Evolutionary conservation across 1,140 invertebrate genomes (phyloP).

Genomic region (Archegozetes longisetosus): DNA sequence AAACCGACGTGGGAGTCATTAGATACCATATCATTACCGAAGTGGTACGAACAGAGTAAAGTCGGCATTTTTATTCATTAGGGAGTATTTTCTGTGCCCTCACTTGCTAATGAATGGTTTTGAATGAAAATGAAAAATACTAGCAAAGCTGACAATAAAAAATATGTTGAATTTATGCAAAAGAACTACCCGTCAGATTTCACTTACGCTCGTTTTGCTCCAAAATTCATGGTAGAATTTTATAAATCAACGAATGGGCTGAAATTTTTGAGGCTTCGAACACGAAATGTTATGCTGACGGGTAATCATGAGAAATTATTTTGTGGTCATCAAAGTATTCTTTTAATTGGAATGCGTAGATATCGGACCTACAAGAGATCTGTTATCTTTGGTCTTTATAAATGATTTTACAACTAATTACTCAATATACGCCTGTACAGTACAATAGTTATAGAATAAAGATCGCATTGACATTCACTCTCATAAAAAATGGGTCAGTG

Average conservation of each 20-base stretch:
- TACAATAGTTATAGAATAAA: too few relatives aligned
- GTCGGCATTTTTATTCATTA: slow-evolving; percentile 81
- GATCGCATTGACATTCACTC: too few relatives aligned
- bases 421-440: too few relatives aligned
- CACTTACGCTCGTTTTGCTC: slow-evolving; percentile 34
- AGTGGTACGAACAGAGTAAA: slow-evolving; percentile 77
- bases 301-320: slow-evolving; percentile 83
- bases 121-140: slow-evolving; percentile 40
- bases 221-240: slow-evolving; percentile 29
- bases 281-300: slow-evolving; percentile 68
- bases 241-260: slow-evolving; percentile 31
- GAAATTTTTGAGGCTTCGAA: slow-evolving; percentile 26
- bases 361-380: slow-evolving; percentile 65
- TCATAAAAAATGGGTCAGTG: too few relatives aligned
- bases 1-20: slow-evolving; percentile 55
- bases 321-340: slow-evolving; percentile 70
- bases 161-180: slow-evolving; percentile 27
- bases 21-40: slow-evolving; percentile 59
- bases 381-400: too few relatives aligned
- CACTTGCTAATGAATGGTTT: slow-evolving; percentile 66
- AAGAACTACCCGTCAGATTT: slow-evolving; percentile 30
- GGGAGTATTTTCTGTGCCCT: slow-evolving; percentile 79
- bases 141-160: neutral
- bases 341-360: slow-evolving; percentile 54
- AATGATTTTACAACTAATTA: too few relatives aligned